A percentile compares a stretch with the other conserved stretches of the same genome.
phyloP scores from a whole-genome alignment of 2,797 vertebrate genomes.

The Eleutherodactylus coqui region DNA sequence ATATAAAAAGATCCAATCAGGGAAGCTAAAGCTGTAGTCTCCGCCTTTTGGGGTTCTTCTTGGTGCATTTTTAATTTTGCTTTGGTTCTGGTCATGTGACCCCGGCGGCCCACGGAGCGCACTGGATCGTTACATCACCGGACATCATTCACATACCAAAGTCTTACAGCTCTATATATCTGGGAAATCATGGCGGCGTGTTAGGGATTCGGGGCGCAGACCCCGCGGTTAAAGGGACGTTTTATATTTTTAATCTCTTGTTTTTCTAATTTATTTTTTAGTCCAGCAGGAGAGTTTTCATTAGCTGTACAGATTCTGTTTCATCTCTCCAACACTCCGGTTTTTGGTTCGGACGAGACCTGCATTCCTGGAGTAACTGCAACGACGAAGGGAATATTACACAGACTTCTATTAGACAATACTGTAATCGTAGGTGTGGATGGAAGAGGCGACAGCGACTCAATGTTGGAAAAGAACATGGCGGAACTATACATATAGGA shows the following conservation, averaged over 20 bases:
- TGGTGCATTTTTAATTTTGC: constrained; percentile 8
- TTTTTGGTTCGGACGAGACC: neutral
- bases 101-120: neutral
- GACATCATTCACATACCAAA: constrained; percentile 52
- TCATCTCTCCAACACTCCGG: constrained; percentile 15
- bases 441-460: neutral
- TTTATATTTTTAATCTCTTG: constrained; percentile 13
- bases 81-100: constrained; percentile 53
- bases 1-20: constrained; percentile 83
- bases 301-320: neutral
- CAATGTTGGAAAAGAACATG: neutral
- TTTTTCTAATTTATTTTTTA: constrained; percentile 58
- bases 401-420: constrained; percentile 9
- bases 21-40: constrained; percentile 89
- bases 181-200: constrained; percentile 13
- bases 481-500: neutral
- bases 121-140: constrained; percentile 3
- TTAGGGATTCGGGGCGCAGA: neutral
- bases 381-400: neutral
- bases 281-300: neutral
- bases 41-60: neutral
- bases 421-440: constrained; percentile 44
- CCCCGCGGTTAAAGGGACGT: constrained; percentile 45
- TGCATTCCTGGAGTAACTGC: neutral
- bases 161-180: constrained; percentile 43